Conservation (phyloP, 1,140 invertebrate species). For the Philopotamus ludificatus region DNA sequence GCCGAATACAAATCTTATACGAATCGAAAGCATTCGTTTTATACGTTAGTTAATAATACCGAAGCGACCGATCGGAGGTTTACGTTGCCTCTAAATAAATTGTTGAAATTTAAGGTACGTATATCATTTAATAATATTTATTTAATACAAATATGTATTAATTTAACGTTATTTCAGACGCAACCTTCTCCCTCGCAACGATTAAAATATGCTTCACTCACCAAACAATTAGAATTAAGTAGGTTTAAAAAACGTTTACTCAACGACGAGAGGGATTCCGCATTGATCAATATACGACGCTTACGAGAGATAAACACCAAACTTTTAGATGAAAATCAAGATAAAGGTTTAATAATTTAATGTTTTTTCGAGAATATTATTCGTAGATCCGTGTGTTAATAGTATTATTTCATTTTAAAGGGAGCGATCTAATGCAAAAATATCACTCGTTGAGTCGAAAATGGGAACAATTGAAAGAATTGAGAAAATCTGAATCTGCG, state of each 20-base stretch:
- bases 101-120: slow-evolving; percentile 37
- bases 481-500: slow-evolving; percentile 45
- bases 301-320: slow-evolving; percentile 50
- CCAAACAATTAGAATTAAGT: slow-evolving; percentile 51
- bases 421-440: slow-evolving; percentile 51
- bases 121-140: slow-evolving; percentile 2
- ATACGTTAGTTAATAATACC: not conserved
- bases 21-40: not conserved
- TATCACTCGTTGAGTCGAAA: slow-evolving; percentile 50
- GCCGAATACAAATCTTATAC: no score
- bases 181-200: slow-evolving; percentile 55
- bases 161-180: slow-evolving; percentile 43
- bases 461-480: slow-evolving; percentile 46
- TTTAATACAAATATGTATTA: not conserved
- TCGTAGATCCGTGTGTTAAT: not conserved
- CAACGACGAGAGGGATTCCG: slow-evolving; percentile 53
- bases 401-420: slow-evolving; percentile 38
- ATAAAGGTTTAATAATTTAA: slow-evolving; percentile 45
- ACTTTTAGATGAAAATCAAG: slow-evolving; percentile 53
- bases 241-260: slow-evolving; percentile 52
- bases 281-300: slow-evolving; percentile 49
- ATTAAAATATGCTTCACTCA: slow-evolving; percentile 50
- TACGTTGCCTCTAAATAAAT: slow-evolving; percentile 32
- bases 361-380: no score
- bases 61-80: slow-evolving; percentile 11